These are phyloP conservation scores for Strigamia maritima DNA, from an alignment of 2,888 invertebrate genomes.

Conservation along the genomic window DNA sequence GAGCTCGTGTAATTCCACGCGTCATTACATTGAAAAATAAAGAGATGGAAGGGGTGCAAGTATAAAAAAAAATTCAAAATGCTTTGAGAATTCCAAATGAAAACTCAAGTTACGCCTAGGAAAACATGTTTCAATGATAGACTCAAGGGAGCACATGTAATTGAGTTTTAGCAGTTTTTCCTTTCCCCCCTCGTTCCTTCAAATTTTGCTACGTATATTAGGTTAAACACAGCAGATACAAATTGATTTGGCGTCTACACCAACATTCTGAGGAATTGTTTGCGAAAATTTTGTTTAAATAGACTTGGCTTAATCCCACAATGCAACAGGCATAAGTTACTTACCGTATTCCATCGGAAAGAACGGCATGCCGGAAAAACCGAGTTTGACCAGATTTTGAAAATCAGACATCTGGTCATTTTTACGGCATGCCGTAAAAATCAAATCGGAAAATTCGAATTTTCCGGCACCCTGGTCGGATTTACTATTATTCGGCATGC, in stretches of 20 bases:
- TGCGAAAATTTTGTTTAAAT: too few relatives aligned
- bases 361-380: too few relatives aligned
- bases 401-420: too few relatives aligned
- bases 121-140: constrained; percentile 34
- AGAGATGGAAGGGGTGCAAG: not conserved
- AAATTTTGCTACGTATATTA: constrained; percentile 24
- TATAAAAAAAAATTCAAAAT: constrained; percentile 20
- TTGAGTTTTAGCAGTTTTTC: constrained; percentile 31
- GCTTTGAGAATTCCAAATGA: constrained; percentile 32
- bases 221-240: constrained; percentile 27
- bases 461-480: too few relatives aligned
- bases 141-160: constrained; percentile 34
- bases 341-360: too few relatives aligned
- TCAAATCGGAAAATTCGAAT: too few relatives aligned
- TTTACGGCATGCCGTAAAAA: too few relatives aligned
- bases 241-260: constrained; percentile 34
- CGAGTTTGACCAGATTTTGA: too few relatives aligned
- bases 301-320: too few relatives aligned
- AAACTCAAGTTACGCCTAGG: constrained; percentile 34
- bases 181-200: not conserved
- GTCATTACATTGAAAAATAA: constrained; percentile 30
- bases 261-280: constrained; percentile 20
- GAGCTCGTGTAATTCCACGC: constrained; percentile 31
- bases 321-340: too few relatives aligned
- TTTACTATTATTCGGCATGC: too few relatives aligned